phyloP scores from a whole-genome alignment of 1,140 invertebrate genomes.

The Ips nitidus region DNA sequence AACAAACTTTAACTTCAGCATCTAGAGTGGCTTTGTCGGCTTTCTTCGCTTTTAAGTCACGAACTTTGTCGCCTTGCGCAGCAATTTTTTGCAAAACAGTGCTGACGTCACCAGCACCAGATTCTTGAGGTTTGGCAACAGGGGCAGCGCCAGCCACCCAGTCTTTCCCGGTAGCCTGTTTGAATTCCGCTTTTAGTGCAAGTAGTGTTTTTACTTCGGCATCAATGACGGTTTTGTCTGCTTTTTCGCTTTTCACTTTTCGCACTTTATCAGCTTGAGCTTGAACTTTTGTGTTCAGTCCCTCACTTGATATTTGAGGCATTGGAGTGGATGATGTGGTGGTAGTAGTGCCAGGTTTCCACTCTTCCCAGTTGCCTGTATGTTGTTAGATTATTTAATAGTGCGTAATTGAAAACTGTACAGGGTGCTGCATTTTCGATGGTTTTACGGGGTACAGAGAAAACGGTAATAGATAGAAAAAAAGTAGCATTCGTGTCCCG shows the following conservation, averaged over 20 bases:
- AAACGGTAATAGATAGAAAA: too few species aligned
- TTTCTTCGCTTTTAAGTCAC: slow-evolving; percentile 68
- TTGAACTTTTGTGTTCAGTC: slow-evolving; percentile 61
- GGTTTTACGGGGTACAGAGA: too few species aligned
- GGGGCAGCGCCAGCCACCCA: slow-evolving; percentile 63
- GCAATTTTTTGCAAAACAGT: slow-evolving; percentile 54
- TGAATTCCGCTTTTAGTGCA: slow-evolving; percentile 71
- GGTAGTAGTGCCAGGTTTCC: slow-evolving; percentile 47
- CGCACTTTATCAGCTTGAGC: slow-evolving; percentile 67
- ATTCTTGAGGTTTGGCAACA: slow-evolving; percentile 48
- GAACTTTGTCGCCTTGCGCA: slow-evolving; percentile 69
- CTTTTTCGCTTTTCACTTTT: slow-evolving; percentile 65
- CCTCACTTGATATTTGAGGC: slow-evolving; percentile 21
- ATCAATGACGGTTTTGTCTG: slow-evolving; percentile 62
- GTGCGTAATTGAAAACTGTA: not conserved
- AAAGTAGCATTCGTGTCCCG: too few species aligned
- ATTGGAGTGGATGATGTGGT: not conserved
- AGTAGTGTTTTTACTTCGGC: slow-evolving; percentile 66
- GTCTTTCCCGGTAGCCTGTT: slow-evolving; percentile 62
- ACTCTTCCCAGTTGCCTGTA: slow-evolving; percentile 40
- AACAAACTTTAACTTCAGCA: slow-evolving; percentile 59
- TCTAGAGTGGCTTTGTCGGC: slow-evolving; percentile 62
- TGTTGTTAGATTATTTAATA: not conserved
- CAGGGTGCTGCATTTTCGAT: too few species aligned
- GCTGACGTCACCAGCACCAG: slow-evolving; percentile 51